Conservation (phyloP, 2,797 vertebrate genomes). For the Tenualosa ilisha region DNA sequence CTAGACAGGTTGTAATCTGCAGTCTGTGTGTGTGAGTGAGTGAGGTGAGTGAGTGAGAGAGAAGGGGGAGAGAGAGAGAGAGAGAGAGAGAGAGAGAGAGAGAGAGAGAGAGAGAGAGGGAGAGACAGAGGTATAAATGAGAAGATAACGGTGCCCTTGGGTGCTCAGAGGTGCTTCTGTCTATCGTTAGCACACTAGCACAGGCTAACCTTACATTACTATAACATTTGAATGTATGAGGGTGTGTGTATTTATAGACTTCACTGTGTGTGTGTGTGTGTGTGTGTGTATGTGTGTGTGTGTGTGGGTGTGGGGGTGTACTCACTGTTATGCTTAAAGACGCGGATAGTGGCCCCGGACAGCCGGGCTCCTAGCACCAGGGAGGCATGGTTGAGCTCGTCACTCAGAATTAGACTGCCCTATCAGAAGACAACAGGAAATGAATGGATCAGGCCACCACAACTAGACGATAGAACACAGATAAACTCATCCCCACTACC, state of each 20-base stretch:
- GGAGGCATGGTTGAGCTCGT: constrained; percentile 92
- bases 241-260: too few relatives aligned
- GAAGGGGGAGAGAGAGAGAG: neutral
- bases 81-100: neutral
- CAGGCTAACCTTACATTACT: too few relatives aligned
- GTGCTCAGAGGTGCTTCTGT: too few relatives aligned
- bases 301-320: constrained; percentile 47
- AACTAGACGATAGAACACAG: neutral
- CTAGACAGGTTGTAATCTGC: neutral
- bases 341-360: constrained; percentile 86
- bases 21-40: neutral
- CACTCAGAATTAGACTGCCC: constrained; percentile 95
- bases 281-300: constrained; percentile 12
- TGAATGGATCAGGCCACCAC: constrained; percentile 13
- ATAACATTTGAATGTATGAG: too few relatives aligned
- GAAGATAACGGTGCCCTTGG: too few relatives aligned
- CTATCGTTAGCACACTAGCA: too few relatives aligned
- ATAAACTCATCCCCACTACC: constrained; percentile 6
- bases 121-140: neutral
- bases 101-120: neutral
- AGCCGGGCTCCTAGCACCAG: constrained; percentile 89
- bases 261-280: neutral
- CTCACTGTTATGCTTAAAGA: constrained; percentile 97
- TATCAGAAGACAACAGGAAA: constrained; percentile 54
- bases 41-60: neutral